phyloP scores from a whole-genome alignment of 2,113 vertebrate species.

The Tupaia chinensis region DNA sequence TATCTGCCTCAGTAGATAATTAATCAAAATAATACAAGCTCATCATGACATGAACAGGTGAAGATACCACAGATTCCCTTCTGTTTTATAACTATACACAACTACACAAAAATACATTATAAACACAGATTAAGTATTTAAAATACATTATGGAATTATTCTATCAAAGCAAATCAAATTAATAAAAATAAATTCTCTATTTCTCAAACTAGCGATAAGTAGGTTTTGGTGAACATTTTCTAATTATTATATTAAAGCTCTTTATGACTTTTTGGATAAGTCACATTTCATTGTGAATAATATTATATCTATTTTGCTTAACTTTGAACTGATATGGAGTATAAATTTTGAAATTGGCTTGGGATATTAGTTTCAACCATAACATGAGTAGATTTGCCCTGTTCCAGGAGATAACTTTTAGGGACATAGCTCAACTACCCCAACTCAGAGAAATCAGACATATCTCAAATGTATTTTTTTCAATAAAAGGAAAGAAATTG shows the following conservation, averaged over 20 bases:
- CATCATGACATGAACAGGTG: background rate
- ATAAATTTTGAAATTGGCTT: constrained; percentile 79
- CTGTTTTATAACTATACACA: background rate
- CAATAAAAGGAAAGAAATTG: background rate
- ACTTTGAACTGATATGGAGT: constrained; percentile 73
- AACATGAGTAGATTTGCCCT: constrained; percentile 82
- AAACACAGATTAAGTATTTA: constrained; percentile 6
- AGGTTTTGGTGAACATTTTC: constrained; percentile 43
- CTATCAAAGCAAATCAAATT: constrained; percentile 54
- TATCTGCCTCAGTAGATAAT: constrained; percentile 6
- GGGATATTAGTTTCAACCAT: constrained; percentile 81
- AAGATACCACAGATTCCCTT: background rate
- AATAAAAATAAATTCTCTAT: constrained; percentile 30
- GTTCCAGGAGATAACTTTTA: constrained; percentile 78
- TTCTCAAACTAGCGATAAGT: constrained; percentile 23
- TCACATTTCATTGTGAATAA: constrained; percentile 28
- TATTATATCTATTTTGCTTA: constrained; percentile 63
- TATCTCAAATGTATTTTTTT: background rate
- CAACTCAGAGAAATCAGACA: constrained; percentile 50
- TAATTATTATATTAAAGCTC: background rate
- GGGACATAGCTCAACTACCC: constrained; percentile 77
- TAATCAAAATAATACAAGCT: background rate
- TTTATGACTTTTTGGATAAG: constrained; percentile 34
- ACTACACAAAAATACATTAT: background rate
- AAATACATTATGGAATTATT: background rate